A percentile compares a stretch with the other conserved stretches of the same genome.
These are phyloP conservation scores for Papilio polyxenes DNA, from an alignment of 1,140 invertebrate species.

Conservation along the genomic window DNA sequence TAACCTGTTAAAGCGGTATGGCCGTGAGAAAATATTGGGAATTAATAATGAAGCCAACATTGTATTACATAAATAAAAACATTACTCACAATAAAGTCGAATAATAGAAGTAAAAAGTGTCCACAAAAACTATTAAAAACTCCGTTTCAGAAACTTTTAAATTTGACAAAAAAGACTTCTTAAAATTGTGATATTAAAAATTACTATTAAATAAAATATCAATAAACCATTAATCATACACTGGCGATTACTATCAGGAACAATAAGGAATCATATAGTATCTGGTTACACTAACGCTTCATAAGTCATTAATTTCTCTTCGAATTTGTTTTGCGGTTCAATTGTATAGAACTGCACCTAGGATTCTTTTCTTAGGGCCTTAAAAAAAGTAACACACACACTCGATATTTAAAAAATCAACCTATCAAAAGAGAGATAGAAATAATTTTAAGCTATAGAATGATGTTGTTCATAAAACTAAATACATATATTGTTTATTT, in stretches of 20 bases:
- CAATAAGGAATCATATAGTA: not conserved
- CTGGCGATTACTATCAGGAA: too few species aligned
- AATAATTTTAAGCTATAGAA: too few species aligned
- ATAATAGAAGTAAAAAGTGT: constrained; percentile 7
- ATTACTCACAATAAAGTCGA: not conserved
- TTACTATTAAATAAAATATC: not conserved
- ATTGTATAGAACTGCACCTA: not conserved
- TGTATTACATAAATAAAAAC: not conserved
- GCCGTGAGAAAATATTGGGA: not conserved
- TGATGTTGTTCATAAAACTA: too few species aligned
- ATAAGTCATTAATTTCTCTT: not conserved
- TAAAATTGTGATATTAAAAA: not conserved
- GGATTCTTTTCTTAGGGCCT: not conserved
- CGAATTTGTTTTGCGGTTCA: not conserved
- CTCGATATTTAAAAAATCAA: too few species aligned
- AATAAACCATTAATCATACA: not conserved
- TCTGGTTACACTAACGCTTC: not conserved
- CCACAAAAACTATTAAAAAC: not conserved
- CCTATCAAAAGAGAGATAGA: too few species aligned
- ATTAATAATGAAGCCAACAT: not conserved
- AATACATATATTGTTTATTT: too few species aligned
- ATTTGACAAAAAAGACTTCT: not conserved
- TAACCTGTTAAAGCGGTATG: not conserved
- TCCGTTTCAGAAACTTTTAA: not conserved
- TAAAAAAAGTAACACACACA: too few species aligned